Evolutionary conservation across 2,888 invertebrate species (phyloP), one percentile per base, ranked within the genome.

Genomic region (Drosophila dives): DNA sequence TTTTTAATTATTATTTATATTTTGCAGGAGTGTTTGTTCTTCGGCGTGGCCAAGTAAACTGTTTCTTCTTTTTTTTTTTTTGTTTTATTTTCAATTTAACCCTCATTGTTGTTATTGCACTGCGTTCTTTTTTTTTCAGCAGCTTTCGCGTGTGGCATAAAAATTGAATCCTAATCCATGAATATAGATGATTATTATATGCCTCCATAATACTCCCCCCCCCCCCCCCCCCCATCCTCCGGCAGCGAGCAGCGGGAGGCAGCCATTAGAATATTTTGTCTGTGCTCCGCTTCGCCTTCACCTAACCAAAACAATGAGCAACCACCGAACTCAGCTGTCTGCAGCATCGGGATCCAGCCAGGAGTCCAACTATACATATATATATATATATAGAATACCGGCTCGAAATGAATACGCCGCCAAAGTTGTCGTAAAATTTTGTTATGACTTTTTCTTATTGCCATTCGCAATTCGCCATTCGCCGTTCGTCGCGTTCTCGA

Each of bases 81-180:
- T 36, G 23, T 23, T 87, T 86, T 86, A 88, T 80, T 88, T 87
- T 82, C 89, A 80, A 83, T 87, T 91, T 89, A 90, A 90, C 91
- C 91, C 89, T 80, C 80, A 75, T 81, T 77, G 83, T 75, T 85
- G 65, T 45, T 64, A 79, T 50, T 67, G 66, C 33, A 61, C 60
- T 61, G 53, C 36, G 70, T 77, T 77, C 61, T 64, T 76, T 74
- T 62, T 68, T 70, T 59, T 68, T 70, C 72, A 56, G 65, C 66
- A 63, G 73, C 75, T 81, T 84, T 83, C 72, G 86, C 79, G 86
- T 83, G 86, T 83, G 83, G 89, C 82, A 89, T 86, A 92, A 92
- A 92, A 92, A 92, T 92, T 92, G 92, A 92, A 92, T 92, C 92
- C 92, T 92, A 92, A 92, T 92, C 92, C 92, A 92, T 92, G 92